These are phyloP conservation scores for Leptocoma aspasia DNA, from an alignment of 2,113 vertebrate species.

Conservation along the genomic window DNA sequence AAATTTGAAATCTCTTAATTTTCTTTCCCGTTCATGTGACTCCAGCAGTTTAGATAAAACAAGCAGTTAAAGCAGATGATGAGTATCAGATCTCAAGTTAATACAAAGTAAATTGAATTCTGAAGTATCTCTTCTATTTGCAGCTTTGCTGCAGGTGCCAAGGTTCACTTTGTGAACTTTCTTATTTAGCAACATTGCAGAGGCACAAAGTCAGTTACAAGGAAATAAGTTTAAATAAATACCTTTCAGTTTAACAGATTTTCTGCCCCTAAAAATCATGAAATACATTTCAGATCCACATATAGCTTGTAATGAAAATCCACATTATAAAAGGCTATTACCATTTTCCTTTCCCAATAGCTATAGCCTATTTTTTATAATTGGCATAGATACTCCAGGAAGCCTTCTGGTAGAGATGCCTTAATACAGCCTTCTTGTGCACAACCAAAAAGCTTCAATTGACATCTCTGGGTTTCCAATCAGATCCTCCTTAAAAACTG, in stretches of 20 bases:
- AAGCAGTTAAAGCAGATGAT: slow-evolving; percentile 69
- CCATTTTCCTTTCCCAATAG: neutral
- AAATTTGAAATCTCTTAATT: slow-evolving; percentile 80
- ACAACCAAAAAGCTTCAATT: neutral
- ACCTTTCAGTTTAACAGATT: slow-evolving; percentile 23
- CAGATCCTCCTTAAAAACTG: neutral
- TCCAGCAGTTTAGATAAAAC: slow-evolving; percentile 77
- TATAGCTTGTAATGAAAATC: slow-evolving; percentile 29
- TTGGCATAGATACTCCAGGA: neutral
- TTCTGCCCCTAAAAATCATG: slow-evolving; percentile 20
- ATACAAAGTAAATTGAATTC: slow-evolving; percentile 78
- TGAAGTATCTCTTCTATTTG: slow-evolving; percentile 63
- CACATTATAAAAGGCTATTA: neutral
- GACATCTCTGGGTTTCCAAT: neutral
- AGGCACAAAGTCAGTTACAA: slow-evolving; percentile 31
- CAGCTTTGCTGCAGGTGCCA: slow-evolving; percentile 64
- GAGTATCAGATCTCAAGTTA: slow-evolving; percentile 73
- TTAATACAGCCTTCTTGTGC: neutral
- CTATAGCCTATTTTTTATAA: neutral
- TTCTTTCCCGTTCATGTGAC: slow-evolving; percentile 70
- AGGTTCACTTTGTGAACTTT: slow-evolving; percentile 68
- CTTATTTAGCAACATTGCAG: slow-evolving; percentile 45
- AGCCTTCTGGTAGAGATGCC: neutral
- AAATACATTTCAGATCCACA: neutral
- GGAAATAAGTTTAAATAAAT: slow-evolving; percentile 41